phyloP scores from a whole-genome alignment of 1,140 invertebrate species.

The Dendroctonus ponderosae region DNA sequence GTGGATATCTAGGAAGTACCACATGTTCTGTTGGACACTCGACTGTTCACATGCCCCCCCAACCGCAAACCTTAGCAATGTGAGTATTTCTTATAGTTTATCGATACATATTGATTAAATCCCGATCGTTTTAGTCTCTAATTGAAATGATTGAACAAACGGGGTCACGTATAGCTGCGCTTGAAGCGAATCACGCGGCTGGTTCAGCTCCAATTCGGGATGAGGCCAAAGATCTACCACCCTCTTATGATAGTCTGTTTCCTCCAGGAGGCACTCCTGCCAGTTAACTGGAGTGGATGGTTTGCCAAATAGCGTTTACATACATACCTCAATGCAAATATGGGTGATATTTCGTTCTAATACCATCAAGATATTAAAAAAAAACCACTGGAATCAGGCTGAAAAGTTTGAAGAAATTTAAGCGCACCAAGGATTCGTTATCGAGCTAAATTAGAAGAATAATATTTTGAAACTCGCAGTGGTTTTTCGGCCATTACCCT shows the following conservation, averaged over 20 bases:
- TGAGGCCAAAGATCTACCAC: constrained; percentile 26
- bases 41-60: constrained; percentile 17
- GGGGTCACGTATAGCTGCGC: constrained; percentile 11
- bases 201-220: constrained; percentile 10
- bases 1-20: constrained; percentile 21
- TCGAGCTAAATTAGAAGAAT: no score
- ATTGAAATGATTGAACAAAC: constrained; percentile 25
- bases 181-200: neutral
- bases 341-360: no score
- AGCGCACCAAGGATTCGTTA: no score
- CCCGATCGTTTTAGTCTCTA: constrained; percentile 13
- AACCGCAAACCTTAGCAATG: constrained; percentile 18
- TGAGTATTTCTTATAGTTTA: constrained; percentile 13
- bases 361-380: no score
- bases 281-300: neutral
- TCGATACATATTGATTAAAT: constrained; percentile 2
- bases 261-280: neutral
- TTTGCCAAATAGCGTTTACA: constrained; percentile 10
- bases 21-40: constrained; percentile 18
- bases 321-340: no score
- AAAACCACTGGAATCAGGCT: no score
- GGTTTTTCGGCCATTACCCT: no score
- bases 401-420: no score
- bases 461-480: no score
- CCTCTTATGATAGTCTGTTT: constrained; percentile 27